Evolutionary conservation across 2,888 invertebrate genomes (phyloP), one percentile per base, ranked within the genome.

Genomic region (Cremastobaeus sp.): DNA sequence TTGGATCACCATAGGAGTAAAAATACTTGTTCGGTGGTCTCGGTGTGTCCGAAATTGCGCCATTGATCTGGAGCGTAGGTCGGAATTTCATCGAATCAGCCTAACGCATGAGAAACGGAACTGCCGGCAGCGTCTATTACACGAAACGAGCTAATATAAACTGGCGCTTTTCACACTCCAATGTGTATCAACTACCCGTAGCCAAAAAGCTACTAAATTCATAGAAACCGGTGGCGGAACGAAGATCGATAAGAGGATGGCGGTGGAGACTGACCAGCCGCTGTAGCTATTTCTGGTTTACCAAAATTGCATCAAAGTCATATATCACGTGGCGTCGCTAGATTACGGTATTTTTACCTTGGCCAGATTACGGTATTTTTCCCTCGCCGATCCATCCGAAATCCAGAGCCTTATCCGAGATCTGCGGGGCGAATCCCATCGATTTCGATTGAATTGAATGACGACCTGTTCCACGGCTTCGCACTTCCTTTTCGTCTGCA

Each of bases 391-490:
- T n/a, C 20, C 8, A n/a, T 1, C 60, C 32, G 18, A 68, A 68
- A 62, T 62, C 41, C 50, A 41, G 25, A 62, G 43, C 73, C 68
- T 73, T 73, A 68, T 68, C 60, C 50, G 32, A 14, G 28, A 72
- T 59, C 60, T 34, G 20, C 37, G 15, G 47, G 14, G 50, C 35
- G 55, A 39, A 60, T 54, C 30, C 41, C 52, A 74, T 74, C 65
- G 60, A 70, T 74, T 65, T 59, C 60, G 60, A 65, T 70, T 66
- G 60, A 64, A 66, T 60, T 70, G 74, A 70, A 74, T 70, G 70
- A 69, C 65, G 65, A 60, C 41, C 47, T 59, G 55, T 32, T 55
- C 57, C 34, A 54, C 41, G 28, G 45, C 9, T 20, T 39, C 30
- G 48, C 34, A 59, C 59, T 64, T 59, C 57, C 37, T 60, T 68